phyloP scores from a whole-genome alignment of 2,888 invertebrate species.

The Synergus japonicus region DNA sequence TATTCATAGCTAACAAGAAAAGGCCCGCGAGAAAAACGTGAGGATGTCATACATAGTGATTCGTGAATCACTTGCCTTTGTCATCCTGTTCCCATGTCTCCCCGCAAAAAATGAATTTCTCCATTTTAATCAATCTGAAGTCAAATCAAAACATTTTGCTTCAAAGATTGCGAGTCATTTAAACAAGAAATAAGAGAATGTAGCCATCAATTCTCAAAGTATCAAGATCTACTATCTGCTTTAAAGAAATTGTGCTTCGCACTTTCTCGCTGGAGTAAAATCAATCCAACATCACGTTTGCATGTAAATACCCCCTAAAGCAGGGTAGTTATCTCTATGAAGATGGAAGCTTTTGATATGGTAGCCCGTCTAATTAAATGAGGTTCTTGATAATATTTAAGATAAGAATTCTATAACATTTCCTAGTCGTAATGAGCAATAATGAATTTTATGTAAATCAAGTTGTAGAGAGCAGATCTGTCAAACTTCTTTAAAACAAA shows the following conservation, averaged over 20 bases:
- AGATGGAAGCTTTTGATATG: constrained; percentile 15
- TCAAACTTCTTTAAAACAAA: constrained; percentile 8
- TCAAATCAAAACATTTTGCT: background rate
- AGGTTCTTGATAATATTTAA: constrained; percentile 22
- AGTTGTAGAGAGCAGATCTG: constrained; percentile 3
- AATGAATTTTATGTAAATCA: constrained; percentile 28
- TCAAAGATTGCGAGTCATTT: background rate
- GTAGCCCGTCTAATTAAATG: constrained; percentile 11
- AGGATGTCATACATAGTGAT: constrained; percentile 41
- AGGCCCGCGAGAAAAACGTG: constrained; percentile 36
- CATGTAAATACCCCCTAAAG: constrained; percentile 20
- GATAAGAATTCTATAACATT: constrained; percentile 1
- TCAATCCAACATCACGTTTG: background rate
- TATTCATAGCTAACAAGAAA: constrained; percentile 38
- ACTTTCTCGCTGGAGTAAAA: constrained; percentile 5
- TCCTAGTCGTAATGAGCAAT: constrained; percentile 6
- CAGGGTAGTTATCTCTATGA: constrained; percentile 19
- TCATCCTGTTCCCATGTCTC: constrained; percentile 34
- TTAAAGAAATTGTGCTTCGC: background rate
- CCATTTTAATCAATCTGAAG: constrained; percentile 12
- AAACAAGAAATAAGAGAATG: background rate
- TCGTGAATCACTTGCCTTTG: constrained; percentile 40
- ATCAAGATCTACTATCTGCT: background rate
- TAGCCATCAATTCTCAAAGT: background rate
- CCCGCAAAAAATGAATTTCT: constrained; percentile 20